Percentiles rank a stretch among this genome's conserved stretches.
Evolutionary conservation across 1,140 invertebrate species (phyloP).

Genomic region (Apolygus lucorum): DNA sequence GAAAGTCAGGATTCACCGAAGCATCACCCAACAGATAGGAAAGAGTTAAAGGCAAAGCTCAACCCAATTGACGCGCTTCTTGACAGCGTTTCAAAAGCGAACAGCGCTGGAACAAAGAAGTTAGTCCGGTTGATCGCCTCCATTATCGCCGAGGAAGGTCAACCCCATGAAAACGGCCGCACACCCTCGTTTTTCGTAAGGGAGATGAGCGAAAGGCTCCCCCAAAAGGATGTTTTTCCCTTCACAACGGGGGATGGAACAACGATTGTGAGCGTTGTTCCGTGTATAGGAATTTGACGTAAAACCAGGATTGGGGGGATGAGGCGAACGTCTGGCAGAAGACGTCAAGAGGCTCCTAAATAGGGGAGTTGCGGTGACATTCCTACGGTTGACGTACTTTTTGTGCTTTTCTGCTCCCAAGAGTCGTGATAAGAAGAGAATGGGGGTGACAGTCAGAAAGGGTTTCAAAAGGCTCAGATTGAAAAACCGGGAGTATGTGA

Average conservation of each 20-base stretch:
- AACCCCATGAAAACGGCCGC: background rate
- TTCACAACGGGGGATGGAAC: background rate
- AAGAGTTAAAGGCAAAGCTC: too few species aligned
- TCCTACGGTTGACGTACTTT: background rate
- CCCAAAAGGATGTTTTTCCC: background rate
- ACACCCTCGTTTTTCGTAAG: background rate
- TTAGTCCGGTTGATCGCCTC: conserved; percentile 12
- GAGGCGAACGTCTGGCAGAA: background rate
- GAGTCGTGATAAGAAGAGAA: background rate
- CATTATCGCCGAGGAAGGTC: background rate
- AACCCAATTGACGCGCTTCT: conserved; percentile 10
- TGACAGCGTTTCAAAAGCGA: conserved; percentile 2
- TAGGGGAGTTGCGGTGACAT: background rate
- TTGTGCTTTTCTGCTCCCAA: background rate
- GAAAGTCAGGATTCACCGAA: too few species aligned
- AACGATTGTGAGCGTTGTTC: conserved; percentile 1
- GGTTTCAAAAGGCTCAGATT: background rate
- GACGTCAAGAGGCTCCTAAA: conserved; percentile 10
- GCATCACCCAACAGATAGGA: too few species aligned
- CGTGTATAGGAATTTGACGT: conserved; percentile 8
- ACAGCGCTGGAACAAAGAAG: background rate
- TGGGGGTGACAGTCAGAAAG: background rate
- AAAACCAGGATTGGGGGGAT: background rate
- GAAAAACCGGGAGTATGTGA: background rate
- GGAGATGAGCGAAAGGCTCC: background rate